Evolutionary conservation across 35 echinoderm and acorn worm genomes (phyloP).

Genomic region (Strongylocentrotus purpuratus): DNA sequence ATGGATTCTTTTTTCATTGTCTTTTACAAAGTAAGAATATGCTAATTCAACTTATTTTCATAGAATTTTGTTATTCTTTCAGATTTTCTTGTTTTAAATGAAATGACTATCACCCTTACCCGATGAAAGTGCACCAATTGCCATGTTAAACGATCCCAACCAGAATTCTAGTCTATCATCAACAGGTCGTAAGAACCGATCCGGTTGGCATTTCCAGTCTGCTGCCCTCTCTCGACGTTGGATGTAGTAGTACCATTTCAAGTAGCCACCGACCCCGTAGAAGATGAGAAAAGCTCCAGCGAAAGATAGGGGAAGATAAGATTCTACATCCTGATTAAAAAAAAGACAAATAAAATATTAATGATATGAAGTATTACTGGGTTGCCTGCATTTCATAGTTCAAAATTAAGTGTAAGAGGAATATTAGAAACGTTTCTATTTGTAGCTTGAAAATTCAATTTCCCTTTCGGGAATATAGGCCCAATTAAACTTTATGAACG

Average conservation of each 20-base stretch:
- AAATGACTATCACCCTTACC: neutral
- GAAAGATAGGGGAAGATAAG: neutral
- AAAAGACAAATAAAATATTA: neutral
- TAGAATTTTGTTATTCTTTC: no score
- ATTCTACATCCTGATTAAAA: neutral
- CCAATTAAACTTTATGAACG: no score
- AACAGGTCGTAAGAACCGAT: neutral
- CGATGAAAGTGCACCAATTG: slow-evolving; percentile 20
- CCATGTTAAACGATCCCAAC: slow-evolving; percentile 44
- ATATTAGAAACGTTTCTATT: no score
- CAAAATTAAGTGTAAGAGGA: no score
- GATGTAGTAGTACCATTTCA: slow-evolving; percentile 50
- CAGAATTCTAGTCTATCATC: slow-evolving; percentile 33
- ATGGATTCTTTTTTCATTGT: no score
- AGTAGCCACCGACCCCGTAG: neutral
- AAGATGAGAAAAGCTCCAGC: neutral
- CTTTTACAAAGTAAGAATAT: no score
- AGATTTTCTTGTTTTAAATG: neutral
- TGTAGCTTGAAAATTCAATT: no score
- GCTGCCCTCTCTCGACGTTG: slow-evolving; percentile 36
- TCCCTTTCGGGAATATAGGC: no score
- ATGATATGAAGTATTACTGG: neutral
- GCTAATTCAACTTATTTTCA: no score
- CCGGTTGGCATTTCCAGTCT: slow-evolving; percentile 54
- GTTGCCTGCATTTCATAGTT: no score